Conservation (phyloP, 2,888 invertebrate genomes). For the Eilema caniola region DNA sequence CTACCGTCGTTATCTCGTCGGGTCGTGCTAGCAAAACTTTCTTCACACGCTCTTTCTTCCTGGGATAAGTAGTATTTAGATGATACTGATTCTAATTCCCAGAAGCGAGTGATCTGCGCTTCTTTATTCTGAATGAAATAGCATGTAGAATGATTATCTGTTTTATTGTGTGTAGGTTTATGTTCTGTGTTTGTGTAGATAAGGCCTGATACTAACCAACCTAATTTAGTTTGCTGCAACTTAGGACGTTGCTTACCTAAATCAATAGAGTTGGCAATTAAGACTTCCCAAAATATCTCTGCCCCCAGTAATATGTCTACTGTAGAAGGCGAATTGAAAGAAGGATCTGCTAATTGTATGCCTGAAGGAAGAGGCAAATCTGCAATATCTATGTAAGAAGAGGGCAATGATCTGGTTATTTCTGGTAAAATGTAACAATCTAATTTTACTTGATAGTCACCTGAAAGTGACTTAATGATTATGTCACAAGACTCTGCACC, state of each 20-base stretch:
- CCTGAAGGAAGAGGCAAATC: slow-evolving; percentile 20
- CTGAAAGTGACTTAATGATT: not conserved
- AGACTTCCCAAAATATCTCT: slow-evolving; percentile 41
- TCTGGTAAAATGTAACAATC: not conserved
- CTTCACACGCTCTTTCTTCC: slow-evolving; percentile 26
- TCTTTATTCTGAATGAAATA: not conserved
- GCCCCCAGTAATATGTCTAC: slow-evolving; percentile 44
- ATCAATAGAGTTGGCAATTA: slow-evolving; percentile 24
- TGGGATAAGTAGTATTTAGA: slow-evolving; percentile 18
- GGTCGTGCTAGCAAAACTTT: slow-evolving; percentile 28
- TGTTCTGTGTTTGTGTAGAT: too few relatives aligned
- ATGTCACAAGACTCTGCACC: not conserved
- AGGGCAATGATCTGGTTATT: slow-evolving; percentile 3
- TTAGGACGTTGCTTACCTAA: slow-evolving; percentile 41
- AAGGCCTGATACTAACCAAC: slow-evolving; percentile 46
- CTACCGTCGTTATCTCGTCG: slow-evolving; percentile 32
- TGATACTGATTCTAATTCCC: slow-evolving; percentile 41
- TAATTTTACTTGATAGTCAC: not conserved
- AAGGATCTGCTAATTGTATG: slow-evolving; percentile 42
- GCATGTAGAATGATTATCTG: not conserved
- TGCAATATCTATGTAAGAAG: not conserved
- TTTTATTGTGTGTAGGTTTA: not conserved
- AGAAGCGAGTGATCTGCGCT: slow-evolving; percentile 29
- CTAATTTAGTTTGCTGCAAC: slow-evolving; percentile 38
- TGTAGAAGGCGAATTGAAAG: slow-evolving; percentile 35